Evolutionary conservation across 2,113 vertebrate genomes (phyloP).

Genomic region (Pitta sordida): DNA sequence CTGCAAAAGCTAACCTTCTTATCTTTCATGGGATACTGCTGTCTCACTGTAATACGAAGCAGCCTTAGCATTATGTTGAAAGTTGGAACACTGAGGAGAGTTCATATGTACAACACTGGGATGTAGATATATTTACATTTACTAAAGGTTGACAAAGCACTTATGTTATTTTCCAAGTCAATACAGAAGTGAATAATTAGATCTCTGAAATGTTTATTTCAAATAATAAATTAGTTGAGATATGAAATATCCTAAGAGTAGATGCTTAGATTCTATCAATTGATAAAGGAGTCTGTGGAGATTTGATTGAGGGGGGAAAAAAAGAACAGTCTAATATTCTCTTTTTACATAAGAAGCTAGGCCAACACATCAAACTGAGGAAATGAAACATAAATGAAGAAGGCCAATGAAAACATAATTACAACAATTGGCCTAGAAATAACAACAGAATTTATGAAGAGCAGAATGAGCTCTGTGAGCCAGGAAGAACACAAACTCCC

Average conservation of each 20-base stretch:
- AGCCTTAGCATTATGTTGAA: not conserved
- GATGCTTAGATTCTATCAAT: conserved; percentile 21
- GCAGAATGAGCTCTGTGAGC: conserved; percentile 24
- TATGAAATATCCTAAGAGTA: conserved; percentile 25
- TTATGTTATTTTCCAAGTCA: conserved; percentile 33
- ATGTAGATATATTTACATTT: conserved; percentile 12
- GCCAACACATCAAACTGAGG: conserved; percentile 51
- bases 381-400: conserved; percentile 63
- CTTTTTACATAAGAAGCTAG: conserved; percentile 57
- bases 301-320: conserved; percentile 38
- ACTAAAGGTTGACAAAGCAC: not conserved
- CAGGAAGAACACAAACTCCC: conserved; percentile 38
- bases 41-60: not conserved
- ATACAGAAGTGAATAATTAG: conserved; percentile 55
- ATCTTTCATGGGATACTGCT: not conserved
- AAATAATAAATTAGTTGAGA: conserved; percentile 62
- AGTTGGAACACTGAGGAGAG: not conserved
- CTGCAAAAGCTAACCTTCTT: not conserved
- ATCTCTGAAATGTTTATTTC: not conserved
- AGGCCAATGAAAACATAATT: conserved; percentile 77
- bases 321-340: conserved; percentile 23
- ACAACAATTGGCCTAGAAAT: conserved; percentile 69
- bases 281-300: conserved; percentile 60
- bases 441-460: conserved; percentile 71
- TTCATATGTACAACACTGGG: not conserved